phyloP scores from a whole-genome alignment of 2,113 vertebrate genomes.

The Gymnogyps californianus region DNA sequence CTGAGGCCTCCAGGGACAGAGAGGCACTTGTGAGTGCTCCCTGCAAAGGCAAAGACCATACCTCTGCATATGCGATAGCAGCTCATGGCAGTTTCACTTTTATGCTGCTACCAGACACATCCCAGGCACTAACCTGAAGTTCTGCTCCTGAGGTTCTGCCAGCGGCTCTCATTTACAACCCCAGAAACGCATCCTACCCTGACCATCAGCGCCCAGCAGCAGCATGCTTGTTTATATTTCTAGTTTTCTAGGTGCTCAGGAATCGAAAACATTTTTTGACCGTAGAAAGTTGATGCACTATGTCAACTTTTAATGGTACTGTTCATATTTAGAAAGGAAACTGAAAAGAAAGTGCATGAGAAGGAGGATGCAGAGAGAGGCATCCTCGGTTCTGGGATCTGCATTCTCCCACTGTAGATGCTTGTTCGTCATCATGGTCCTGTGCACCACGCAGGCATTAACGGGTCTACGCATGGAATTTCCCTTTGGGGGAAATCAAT shows the following conservation, averaged over 20 bases:
- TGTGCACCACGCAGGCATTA: not conserved
- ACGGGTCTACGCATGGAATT: fast-evolving
- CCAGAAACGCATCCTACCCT: not conserved
- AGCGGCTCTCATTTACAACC: not conserved
- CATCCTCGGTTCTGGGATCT: not conserved
- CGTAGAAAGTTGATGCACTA: not conserved
- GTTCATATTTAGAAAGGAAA: not conserved
- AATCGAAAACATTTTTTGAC: not conserved
- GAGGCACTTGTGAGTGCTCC: fast-evolving
- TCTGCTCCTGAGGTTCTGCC: not conserved
- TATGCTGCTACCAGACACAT: not conserved
- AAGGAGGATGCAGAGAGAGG: not conserved
- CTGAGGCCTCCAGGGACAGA: not conserved
- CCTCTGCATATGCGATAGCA: fast-evolving
- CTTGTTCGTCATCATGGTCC: not conserved
- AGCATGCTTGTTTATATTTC: fast-evolving
- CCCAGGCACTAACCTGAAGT: not conserved
- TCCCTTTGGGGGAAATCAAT: not conserved
- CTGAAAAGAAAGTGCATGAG: not conserved
- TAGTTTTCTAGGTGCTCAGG: not conserved
- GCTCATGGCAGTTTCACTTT: not conserved
- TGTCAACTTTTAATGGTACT: not conserved
- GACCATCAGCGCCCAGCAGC: not conserved
- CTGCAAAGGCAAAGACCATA: fast-evolving
- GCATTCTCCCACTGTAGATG: not conserved